Percentiles rank a stretch among this genome's conserved stretches.
phyloP scores from a whole-genome alignment of 2,888 invertebrate genomes.

The Creontiades dilutus region DNA sequence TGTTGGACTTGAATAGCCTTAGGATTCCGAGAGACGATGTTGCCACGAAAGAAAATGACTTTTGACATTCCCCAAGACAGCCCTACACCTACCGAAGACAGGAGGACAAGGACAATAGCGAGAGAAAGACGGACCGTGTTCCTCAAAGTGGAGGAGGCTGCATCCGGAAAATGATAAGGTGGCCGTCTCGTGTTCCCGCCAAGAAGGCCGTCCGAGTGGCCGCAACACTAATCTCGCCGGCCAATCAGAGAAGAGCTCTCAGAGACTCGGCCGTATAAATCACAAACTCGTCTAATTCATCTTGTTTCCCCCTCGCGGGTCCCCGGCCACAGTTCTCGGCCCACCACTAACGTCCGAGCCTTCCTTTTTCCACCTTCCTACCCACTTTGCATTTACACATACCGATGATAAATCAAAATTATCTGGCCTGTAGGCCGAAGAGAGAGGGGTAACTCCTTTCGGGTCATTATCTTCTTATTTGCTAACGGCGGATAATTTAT shows the following conservation, averaged over 20 bases:
- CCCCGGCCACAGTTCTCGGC: slow-evolving; percentile 38
- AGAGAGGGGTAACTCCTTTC: slow-evolving; percentile 53
- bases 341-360: slow-evolving; percentile 51
- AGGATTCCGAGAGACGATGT: no score
- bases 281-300: slow-evolving; percentile 73
- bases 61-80: not conserved
- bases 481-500: slow-evolving; percentile 69
- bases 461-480: slow-evolving; percentile 71
- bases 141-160: slow-evolving; percentile 28
- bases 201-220: slow-evolving; percentile 52
- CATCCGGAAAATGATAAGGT: slow-evolving; percentile 68
- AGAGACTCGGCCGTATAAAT: slow-evolving; percentile 63
- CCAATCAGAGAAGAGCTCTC: slow-evolving; percentile 70
- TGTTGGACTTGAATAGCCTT: no score
- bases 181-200: slow-evolving; percentile 56
- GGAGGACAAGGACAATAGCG: not conserved
- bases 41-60: no score
- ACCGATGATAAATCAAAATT: slow-evolving; percentile 69
- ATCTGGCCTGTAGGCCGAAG: slow-evolving; percentile 59
- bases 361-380: slow-evolving; percentile 59
- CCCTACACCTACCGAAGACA: not conserved
- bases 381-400: slow-evolving; percentile 71
- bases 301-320: slow-evolving; percentile 60
- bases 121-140: not conserved
- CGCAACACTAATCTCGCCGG: slow-evolving; percentile 66